Conservation (phyloP, 2,888 invertebrate genomes). For the Gerris lacustris region DNA sequence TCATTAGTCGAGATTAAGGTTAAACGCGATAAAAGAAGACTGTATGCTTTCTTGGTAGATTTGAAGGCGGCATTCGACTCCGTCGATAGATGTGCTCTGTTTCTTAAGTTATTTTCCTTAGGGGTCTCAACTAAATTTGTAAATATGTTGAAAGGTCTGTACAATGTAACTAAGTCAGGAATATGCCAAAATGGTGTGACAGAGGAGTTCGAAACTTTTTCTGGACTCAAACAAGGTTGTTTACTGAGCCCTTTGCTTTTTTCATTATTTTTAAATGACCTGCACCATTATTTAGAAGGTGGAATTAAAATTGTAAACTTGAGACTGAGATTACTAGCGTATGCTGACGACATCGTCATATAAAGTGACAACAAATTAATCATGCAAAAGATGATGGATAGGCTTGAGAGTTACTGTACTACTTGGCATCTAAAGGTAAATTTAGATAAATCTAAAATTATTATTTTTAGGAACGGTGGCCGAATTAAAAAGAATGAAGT, state of each 20-base stretch:
- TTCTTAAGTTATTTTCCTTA: conserved; percentile 21
- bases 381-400: no score
- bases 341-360: no score
- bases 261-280: conserved; percentile 19
- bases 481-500: no score
- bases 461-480: no score
- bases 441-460: no score
- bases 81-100: conserved; percentile 22
- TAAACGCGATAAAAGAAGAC: conserved; percentile 17
- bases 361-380: no score
- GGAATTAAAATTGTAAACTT: conserved; percentile 17
- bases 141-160: conserved; percentile 17
- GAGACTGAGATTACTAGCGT: no score
- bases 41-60: conserved; percentile 22
- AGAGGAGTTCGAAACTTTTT: conserved; percentile 17
- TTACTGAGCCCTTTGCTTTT: conserved; percentile 23
- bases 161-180: conserved; percentile 17
- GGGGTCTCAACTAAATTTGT: conserved; percentile 21
- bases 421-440: no score
- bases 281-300: conserved; percentile 19
- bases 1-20: conserved; percentile 19
- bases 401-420: no score
- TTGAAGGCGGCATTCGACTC: conserved; percentile 26
- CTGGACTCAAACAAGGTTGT: conserved; percentile 26
- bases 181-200: conserved; percentile 21